phyloP scores from a whole-genome alignment of 1,140 invertebrate genomes.

The Brachionus koreanus region DNA sequence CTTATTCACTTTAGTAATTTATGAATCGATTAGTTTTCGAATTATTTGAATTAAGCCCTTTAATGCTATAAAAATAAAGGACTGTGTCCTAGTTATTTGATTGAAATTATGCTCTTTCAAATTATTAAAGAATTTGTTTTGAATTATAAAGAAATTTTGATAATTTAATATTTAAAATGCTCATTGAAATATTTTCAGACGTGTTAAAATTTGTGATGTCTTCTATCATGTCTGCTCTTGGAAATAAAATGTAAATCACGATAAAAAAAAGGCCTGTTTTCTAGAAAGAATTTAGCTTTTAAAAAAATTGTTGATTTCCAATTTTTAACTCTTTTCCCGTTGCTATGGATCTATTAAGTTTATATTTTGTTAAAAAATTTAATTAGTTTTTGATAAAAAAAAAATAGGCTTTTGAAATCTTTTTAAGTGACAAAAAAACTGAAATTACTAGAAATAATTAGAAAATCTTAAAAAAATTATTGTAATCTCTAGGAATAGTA shows the following conservation, averaged over 20 bases:
- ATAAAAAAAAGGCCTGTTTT: neutral
- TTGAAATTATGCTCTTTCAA: neutral
- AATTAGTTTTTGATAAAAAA: neutral
- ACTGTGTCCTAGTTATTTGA: neutral
- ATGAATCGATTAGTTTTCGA: neutral
- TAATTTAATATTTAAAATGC: neutral
- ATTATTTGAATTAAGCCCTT: neutral
- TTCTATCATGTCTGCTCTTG: slow-evolving; percentile 11
- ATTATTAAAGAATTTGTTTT: neutral
- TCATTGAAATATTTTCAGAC: neutral
- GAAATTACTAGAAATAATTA: no score
- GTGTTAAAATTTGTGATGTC: slow-evolving; percentile 9
- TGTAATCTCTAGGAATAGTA: no score
- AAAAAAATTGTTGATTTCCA: neutral
- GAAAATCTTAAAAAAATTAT: no score
- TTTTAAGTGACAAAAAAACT: no score
- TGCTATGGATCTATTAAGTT: neutral
- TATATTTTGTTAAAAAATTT: neutral
- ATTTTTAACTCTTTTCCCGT: neutral
- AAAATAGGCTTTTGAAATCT: neutral
- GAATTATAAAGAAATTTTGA: neutral
- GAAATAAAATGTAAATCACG: neutral
- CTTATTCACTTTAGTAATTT: slow-evolving; percentile 6
- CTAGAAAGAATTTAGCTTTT: neutral
- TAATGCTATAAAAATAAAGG: neutral